phyloP scores from a whole-genome alignment of 2,797 vertebrate genomes.

The Meriones psammophilus region DNA sequence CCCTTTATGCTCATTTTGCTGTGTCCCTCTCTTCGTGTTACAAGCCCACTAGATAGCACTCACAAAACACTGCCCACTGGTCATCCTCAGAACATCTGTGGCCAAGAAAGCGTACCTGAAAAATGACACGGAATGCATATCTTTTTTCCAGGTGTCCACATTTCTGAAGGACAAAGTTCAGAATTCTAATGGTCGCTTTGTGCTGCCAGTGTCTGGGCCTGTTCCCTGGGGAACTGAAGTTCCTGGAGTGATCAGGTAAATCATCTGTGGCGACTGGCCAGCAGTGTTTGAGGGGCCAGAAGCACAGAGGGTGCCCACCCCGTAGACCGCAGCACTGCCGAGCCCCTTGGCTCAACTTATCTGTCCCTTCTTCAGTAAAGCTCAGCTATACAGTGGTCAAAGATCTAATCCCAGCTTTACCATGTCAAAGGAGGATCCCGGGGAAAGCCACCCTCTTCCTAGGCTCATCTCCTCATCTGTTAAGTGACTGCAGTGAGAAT shows the following conservation, averaged over 20 bases:
- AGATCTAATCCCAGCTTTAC: neutral
- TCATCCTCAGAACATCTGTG: neutral
- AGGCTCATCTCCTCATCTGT: neutral
- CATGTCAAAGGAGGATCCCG: neutral
- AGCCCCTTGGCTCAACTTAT: neutral
- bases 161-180: constrained; percentile 99
- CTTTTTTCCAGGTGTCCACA: constrained; percentile 94
- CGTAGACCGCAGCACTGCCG: accelerated
- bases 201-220: constrained; percentile 95
- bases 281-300: neutral
- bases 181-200: constrained; percentile 97
- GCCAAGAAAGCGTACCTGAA: constrained; percentile 35
- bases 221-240: constrained; percentile 95
- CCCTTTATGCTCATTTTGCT: neutral
- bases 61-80: neutral
- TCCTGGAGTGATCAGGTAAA: constrained; percentile 96
- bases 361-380: neutral
- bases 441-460: neutral
- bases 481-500: neutral
- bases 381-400: neutral
- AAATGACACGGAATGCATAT: constrained; percentile 47
- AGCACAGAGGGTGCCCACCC: neutral
- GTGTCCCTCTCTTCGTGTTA: neutral
- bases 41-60: neutral
- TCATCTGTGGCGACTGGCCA: neutral